Evolutionary conservation across 1,140 invertebrate genomes (phyloP), one percentile per base, ranked within the genome.

Genomic region (Anoplolepis gracilipes): DNA sequence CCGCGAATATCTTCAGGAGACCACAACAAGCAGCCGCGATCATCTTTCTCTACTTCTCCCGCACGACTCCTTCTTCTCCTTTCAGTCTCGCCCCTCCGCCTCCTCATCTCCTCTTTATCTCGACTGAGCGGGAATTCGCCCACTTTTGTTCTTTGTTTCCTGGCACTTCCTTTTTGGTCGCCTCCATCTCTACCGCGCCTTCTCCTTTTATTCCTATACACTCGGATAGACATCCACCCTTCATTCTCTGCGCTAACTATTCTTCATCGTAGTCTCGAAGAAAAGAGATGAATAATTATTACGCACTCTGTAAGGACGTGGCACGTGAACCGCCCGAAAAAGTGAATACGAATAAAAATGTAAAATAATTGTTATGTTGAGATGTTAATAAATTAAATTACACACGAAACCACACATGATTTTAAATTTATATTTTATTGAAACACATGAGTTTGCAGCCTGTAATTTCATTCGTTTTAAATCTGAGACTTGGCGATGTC

Each of bases 1-100:
- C 91, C 86, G 91, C 88, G 88, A 92, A 92, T 91, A 93, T 92
- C 92, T 92, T 77, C 84, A 57, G 85, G 85, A 85, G 85, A 86
- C 90, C 90, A 86, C 78, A 87, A 84, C 87, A 75, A 84, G 88
- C 85, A 87, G 62, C 46, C 85, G 76, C 87, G 86, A 90, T 88
- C 88, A 87, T 85, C 88, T 88, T 77, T 84, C 89, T 84, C 69
- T 84, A 53, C 84, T 85, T 76, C 79, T 61, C 36, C 59, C 49
- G 72, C 65, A 30, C 78, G 76, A 30, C 57, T 73, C 70, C 90
- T 84, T 3, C 67, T 87, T 46, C 49, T 46, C 57, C 72, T 57
- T 75, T 81, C 87, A 84, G 55, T 79, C 84, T 42, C 62, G 62
- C 75, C 62, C 75, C 77, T 59, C 49, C 6, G 72, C 46, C 39